These are phyloP conservation scores for Gallirallus australis DNA, from an alignment of 2,797 vertebrate species.

Conservation along the genomic window DNA sequence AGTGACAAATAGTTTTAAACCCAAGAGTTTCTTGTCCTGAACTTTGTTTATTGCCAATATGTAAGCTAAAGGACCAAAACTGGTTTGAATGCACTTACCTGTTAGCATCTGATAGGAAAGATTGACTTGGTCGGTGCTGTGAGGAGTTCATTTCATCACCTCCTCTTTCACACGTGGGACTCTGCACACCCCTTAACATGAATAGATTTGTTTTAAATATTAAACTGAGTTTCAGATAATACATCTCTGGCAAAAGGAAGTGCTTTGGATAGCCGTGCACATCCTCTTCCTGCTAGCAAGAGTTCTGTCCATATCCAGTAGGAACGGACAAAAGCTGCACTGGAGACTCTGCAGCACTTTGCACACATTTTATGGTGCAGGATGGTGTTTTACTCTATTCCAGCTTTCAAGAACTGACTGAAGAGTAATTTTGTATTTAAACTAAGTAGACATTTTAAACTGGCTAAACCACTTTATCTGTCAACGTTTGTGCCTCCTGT, in stretches of 20 bases:
- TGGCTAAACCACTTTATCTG: not conserved
- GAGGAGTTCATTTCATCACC: not conserved
- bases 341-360: not conserved
- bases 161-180: not conserved
- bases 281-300: not conserved
- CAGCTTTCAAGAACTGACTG: not conserved
- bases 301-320: fast-evolving
- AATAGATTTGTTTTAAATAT: not conserved
- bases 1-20: not conserved
- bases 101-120: not conserved
- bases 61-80: not conserved
- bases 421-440: not conserved
- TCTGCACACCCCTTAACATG: not conserved
- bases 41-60: not conserved
- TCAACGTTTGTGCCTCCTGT: slow-evolving; percentile 6
- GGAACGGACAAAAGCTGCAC: not conserved
- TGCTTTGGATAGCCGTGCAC: not conserved
- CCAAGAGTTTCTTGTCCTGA: not conserved
- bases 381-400: not conserved
- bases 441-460: not conserved
- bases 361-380: not conserved
- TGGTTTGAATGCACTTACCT: not conserved
- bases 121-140: not conserved
- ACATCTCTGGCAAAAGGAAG: not conserved
- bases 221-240: not conserved